Base-by-base conservation (phyloP, 2,113 vertebrate species). In the Coturnix japonica region DNA sequence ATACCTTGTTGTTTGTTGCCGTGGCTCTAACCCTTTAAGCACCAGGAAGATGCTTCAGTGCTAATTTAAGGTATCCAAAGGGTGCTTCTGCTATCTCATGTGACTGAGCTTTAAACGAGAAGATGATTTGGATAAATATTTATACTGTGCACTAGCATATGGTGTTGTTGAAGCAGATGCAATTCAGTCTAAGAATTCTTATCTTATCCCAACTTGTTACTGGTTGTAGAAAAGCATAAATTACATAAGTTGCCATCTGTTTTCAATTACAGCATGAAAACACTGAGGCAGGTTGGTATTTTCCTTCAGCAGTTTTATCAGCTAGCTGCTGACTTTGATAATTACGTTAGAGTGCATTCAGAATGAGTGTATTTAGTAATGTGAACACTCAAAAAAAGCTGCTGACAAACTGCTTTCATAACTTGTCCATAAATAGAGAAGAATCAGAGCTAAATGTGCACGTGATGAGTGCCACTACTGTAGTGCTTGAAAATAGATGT, bases 121-220 rank as follows among this genome's bases (percentile, higher is more conserved):
- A 76, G 76, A 90, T 89, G 93, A 73, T 90, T 80, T 82, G 81
- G 65, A 91, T 93, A 96, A 96, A 96, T 96, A 96, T 96, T 96
- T 96, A 91, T 93, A 73, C 81, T 80, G 67, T 86, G 76, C 81
- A 67, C 76, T 80, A 94, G 81, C 92, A 93, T 91, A 91, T 94
- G 85, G 91, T 86, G 85, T 46, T 94, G 78, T 39, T 90, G 79
- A 96, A 92, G 86, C 96, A 96, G 85, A 95, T 89, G 83, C 92
- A 94, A 51, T 86, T 90, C 85, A 77, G 56, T 88, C 93, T 59
- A 80, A 79, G 83, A 89, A 86, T 89, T 91, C 73, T 85, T 85
- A 75, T 94, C 92, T 95, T 89, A 91, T 56, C 87, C 70, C 66
- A 80, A 82, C 69, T 69, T 81, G 82, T 90, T 87, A 85, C 76